Conservation (phyloP, 1,140 invertebrate genomes). For the Galendromus occidentalis region DNA sequence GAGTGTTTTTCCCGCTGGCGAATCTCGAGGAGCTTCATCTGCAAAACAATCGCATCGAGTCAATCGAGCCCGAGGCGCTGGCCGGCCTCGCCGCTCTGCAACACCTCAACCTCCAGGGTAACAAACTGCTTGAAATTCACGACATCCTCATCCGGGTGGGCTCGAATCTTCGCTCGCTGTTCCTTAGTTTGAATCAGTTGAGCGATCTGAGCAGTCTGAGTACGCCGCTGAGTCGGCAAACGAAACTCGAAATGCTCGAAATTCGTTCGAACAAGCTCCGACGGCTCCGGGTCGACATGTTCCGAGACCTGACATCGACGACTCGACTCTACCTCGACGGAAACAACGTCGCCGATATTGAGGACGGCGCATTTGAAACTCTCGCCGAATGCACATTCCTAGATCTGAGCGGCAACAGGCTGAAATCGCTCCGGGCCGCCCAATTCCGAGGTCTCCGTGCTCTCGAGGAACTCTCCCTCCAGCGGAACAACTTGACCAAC, state of each 20-base stretch:
- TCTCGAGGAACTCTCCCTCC: slow-evolving; percentile 42
- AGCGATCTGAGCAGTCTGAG: slow-evolving; percentile 51
- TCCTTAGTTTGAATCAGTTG: slow-evolving; percentile 61
- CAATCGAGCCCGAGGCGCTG: slow-evolving; percentile 60
- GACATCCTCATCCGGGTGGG: slow-evolving; percentile 46
- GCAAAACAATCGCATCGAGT: slow-evolving; percentile 59
- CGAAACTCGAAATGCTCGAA: slow-evolving; percentile 63
- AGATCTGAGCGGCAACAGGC: slow-evolving; percentile 24
- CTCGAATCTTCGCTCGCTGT: slow-evolving; percentile 56
- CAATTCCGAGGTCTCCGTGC: slow-evolving; percentile 44
- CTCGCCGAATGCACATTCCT: slow-evolving; percentile 48
- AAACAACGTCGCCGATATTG: slow-evolving; percentile 55
- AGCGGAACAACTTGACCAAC: slow-evolving; percentile 32
- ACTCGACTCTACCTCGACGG: slow-evolving; percentile 59
- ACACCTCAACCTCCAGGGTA: slow-evolving; percentile 66
- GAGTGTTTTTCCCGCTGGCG: slow-evolving; percentile 56
- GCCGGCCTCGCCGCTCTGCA: slow-evolving; percentile 57
- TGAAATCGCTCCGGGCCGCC: slow-evolving; percentile 23
- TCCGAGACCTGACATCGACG: slow-evolving; percentile 48
- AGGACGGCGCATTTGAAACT: slow-evolving; percentile 51
- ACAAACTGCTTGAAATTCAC: slow-evolving; percentile 49
- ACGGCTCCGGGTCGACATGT: slow-evolving; percentile 45
- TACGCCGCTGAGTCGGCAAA: slow-evolving; percentile 41
- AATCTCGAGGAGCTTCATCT: slow-evolving; percentile 59
- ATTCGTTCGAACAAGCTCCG: slow-evolving; percentile 56